Evolutionary conservation across 2,797 vertebrate species (phyloP).

Genomic region (Corythornis leucogaster): DNA sequence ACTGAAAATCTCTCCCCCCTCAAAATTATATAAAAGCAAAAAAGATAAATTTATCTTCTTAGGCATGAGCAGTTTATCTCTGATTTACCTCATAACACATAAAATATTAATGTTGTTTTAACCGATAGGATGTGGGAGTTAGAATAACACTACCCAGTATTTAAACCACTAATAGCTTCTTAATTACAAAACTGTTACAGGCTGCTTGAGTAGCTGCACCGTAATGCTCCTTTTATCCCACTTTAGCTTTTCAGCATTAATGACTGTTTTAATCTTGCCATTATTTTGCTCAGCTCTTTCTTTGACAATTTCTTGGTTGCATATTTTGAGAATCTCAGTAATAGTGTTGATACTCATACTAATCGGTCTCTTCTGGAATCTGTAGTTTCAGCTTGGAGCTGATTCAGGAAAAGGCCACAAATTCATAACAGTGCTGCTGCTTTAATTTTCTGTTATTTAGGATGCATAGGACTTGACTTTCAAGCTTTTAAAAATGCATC

Average conservation of each 20-base stretch:
- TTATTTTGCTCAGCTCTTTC: not conserved
- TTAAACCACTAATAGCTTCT: slow-evolving; percentile 10
- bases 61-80: not conserved
- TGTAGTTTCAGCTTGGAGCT: slow-evolving; percentile 12
- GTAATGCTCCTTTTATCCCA: not conserved
- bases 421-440: not conserved
- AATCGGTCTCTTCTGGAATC: not conserved
- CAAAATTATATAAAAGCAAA: not conserved
- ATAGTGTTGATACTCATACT: not conserved
- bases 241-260: not conserved
- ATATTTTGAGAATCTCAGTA: not conserved
- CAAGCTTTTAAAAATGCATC: not conserved
- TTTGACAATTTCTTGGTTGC: not conserved
- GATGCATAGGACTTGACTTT: not conserved
- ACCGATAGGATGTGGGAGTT: slow-evolving; percentile 10
- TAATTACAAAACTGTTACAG: not conserved
- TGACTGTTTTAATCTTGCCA: not conserved
- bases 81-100: not conserved
- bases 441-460: not conserved
- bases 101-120: not conserved
- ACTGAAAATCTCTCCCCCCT: not conserved
- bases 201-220: not conserved
- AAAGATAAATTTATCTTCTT: not conserved
- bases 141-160: not conserved
- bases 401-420: not conserved